phyloP scores from a whole-genome alignment of 2,888 invertebrate species.

The Odontothrips loti region DNA sequence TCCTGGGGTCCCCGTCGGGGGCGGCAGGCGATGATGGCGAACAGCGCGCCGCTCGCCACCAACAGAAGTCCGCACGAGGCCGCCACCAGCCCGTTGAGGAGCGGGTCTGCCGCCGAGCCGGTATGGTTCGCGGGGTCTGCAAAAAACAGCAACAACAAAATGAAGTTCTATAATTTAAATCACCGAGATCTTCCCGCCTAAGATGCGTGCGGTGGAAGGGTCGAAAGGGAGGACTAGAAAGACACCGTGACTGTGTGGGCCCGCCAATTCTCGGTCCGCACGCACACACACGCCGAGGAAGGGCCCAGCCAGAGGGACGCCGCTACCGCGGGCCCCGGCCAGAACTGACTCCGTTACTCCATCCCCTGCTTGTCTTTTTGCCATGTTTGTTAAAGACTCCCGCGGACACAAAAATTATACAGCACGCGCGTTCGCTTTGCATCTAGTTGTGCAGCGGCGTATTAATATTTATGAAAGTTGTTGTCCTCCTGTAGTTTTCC shows the following conservation, averaged over 20 bases:
- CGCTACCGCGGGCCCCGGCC: not conserved
- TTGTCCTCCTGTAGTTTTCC: conserved; percentile 17
- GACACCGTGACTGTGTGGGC: no score
- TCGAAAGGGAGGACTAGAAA: no score
- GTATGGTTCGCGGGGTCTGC: not conserved
- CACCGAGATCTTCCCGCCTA: no score
- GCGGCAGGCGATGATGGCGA: not conserved
- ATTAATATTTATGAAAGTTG: conserved; percentile 25
- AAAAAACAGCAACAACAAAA: not conserved
- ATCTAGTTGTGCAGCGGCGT: conserved; percentile 10
- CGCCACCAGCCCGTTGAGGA: conserved; percentile 2
- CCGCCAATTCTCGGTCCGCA: not conserved
- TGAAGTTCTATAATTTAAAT: not conserved
- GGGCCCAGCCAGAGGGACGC: not conserved
- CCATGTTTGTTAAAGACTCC: conserved; percentile 18
- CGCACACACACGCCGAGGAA: not conserved
- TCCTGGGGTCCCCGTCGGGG: not conserved
- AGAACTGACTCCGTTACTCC: not conserved
- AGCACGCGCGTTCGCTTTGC: conserved; percentile 21
- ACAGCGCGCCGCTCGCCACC: not conserved
- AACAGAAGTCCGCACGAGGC: not conserved
- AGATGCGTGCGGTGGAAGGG: no score
- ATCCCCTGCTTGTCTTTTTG: conserved; percentile 12
- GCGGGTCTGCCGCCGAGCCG: not conserved
- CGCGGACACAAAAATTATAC: conserved; percentile 19